These are phyloP conservation scores for Tenualosa ilisha DNA, from an alignment of 2,797 vertebrate species.

Conservation along the genomic window DNA sequence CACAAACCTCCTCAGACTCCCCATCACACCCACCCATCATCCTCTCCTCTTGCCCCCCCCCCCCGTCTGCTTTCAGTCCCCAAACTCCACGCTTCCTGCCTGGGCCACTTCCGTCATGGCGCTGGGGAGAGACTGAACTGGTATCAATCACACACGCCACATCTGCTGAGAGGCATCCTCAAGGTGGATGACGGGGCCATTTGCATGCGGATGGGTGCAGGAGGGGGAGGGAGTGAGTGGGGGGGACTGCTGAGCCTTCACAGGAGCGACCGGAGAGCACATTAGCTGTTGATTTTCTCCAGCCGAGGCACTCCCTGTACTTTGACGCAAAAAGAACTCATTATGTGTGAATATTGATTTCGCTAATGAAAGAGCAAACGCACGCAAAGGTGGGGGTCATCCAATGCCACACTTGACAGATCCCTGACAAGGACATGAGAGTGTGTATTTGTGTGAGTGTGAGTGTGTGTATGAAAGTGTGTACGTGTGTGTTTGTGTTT, in stretches of 20 bases:
- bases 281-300: slow-evolving; percentile 37
- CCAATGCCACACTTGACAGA: slow-evolving; percentile 38
- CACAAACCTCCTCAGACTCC: neutral
- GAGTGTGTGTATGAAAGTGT: slow-evolving; percentile 6
- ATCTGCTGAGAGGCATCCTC: slow-evolving; percentile 60
- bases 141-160: slow-evolving; percentile 65
- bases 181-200: slow-evolving; percentile 48
- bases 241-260: slow-evolving; percentile 6
- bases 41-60: slow-evolving; percentile 44
- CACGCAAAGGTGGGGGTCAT: slow-evolving; percentile 37
- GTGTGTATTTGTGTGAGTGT: slow-evolving; percentile 11
- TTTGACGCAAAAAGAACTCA: slow-evolving; percentile 41
- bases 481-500: neutral
- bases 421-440: slow-evolving; percentile 45
- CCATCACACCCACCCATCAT: slow-evolving; percentile 25
- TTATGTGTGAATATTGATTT: slow-evolving; percentile 50
- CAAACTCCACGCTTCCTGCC: slow-evolving; percentile 67
- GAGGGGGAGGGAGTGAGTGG: too few relatives aligned
- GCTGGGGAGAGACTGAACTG: slow-evolving; percentile 69
- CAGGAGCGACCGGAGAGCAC: slow-evolving; percentile 4
- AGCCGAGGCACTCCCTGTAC: slow-evolving; percentile 16
- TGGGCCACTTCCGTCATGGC: slow-evolving; percentile 32
- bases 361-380: slow-evolving; percentile 46
- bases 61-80: slow-evolving; percentile 69
- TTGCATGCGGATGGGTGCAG: slow-evolving; percentile 30